Evolutionary conservation across 1,140 invertebrate species (phyloP).

Genomic region (Bemisia tabaci): DNA sequence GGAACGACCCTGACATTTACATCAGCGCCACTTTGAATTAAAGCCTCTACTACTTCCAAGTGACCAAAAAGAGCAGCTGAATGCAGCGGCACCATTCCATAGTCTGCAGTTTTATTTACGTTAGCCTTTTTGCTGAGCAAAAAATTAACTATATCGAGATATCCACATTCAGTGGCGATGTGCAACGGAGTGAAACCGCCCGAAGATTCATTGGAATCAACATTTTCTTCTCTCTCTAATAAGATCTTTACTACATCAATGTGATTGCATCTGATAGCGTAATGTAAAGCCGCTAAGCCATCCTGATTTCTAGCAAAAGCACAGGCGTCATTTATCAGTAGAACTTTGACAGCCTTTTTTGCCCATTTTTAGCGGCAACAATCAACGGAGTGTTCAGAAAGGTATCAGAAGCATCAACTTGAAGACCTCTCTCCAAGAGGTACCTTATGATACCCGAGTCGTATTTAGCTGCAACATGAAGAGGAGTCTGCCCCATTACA

Average conservation of each 20-base stretch:
- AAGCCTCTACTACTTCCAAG: not conserved
- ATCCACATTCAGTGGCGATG: constrained; percentile 16
- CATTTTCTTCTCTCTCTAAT: constrained; percentile 56
- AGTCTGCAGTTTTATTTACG: constrained; percentile 8
- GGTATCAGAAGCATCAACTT: constrained; percentile 32
- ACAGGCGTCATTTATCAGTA: constrained; percentile 7
- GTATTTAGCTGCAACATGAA: constrained; percentile 7
- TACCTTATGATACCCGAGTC: not conserved
- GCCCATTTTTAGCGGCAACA: not conserved
- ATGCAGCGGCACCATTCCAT: constrained; percentile 12
- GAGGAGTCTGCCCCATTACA: not conserved
- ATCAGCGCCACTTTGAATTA: constrained; percentile 8
- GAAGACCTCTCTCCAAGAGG: constrained; percentile 14
- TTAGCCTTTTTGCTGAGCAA: constrained; percentile 17
- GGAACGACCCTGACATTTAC: constrained; percentile 34
- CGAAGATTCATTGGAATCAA: constrained; percentile 47
- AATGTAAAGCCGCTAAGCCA: constrained; percentile 7
- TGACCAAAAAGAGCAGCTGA: constrained; percentile 8
- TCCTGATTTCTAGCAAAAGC: not conserved
- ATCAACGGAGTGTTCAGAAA: constrained; percentile 17
- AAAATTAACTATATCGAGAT: constrained; percentile 16
- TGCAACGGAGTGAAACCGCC: constrained; percentile 35
- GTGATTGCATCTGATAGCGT: constrained; percentile 4
- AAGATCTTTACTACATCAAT: constrained; percentile 58
- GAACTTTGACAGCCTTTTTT: not conserved